These are phyloP conservation scores for Achroia grisella DNA, from an alignment of 1,140 invertebrate species.

Conservation along the genomic window DNA sequence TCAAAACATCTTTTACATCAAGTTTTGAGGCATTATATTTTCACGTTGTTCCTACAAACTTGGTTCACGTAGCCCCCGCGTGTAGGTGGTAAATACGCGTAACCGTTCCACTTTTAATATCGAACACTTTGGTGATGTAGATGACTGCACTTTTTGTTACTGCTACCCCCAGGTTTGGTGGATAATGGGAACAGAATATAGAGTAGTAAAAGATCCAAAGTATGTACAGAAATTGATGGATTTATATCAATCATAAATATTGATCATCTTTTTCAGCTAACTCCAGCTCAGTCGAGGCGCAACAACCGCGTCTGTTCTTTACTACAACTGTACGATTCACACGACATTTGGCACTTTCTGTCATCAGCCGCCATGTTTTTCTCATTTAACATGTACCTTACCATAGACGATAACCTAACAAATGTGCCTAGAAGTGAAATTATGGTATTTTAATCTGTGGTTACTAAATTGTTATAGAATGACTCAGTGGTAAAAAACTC, in stretches of 20 bases:
- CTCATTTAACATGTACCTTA: slow-evolving; percentile 89
- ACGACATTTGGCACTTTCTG: slow-evolving; percentile 94
- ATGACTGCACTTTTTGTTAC: too few species aligned
- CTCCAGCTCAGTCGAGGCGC: slow-evolving; percentile 85
- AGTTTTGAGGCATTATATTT: neutral
- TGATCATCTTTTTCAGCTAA: slow-evolving; percentile 66
- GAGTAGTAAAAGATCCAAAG: too few species aligned
- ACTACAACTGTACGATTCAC: slow-evolving; percentile 89
- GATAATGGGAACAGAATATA: too few species aligned
- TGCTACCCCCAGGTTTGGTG: too few species aligned
- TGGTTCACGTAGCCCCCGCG: too few species aligned
- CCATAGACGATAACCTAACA: slow-evolving; percentile 86
- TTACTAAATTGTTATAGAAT: too few species aligned
- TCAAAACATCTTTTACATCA: neutral
- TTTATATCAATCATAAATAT: slow-evolving; percentile 1
- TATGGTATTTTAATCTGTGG: slow-evolving; percentile 80
- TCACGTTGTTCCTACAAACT: too few species aligned
- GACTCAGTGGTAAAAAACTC: too few species aligned
- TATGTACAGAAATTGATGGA: too few species aligned
- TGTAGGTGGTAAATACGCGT: too few species aligned
- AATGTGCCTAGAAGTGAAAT: slow-evolving; percentile 81
- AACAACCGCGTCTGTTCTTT: slow-evolving; percentile 85
- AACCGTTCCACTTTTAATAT: too few species aligned
- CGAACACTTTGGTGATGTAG: too few species aligned
- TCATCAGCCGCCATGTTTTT: slow-evolving; percentile 92